Base-by-base conservation (phyloP, 92 coral and sea anemone genomes). In the Zoanthus gigantus region DNA sequence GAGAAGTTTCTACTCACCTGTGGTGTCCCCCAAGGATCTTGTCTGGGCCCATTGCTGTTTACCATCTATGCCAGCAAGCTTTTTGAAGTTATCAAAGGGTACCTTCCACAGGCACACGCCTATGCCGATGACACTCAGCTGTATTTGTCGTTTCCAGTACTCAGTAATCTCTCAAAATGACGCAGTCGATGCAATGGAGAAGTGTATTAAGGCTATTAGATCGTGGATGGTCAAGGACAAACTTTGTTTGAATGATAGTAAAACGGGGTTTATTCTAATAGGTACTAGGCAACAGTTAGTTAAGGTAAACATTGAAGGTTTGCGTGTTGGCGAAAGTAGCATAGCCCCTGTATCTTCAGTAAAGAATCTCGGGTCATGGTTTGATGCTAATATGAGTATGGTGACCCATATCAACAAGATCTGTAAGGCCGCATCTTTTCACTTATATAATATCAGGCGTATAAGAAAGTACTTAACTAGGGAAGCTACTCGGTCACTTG, bases 21-120 rank as follows among this genome's bases (percentile, higher is more conserved):
- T 34, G 87, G 91, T 7, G 91, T 88, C 34, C 91, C 87, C 65
- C 91, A 82, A 79, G 91, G 88, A 23, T 82, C 78, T 13, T 81
- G 88, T 65, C 50, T 88, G 29, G 76, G 91, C 82, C 91, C 91
- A 17, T 16, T 84, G 23, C 28, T 85, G 1, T 85, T 52, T 60
- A 89, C 88, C 32, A 81, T 83, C 52, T 89, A 89, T 76, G 63
- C 91, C 4, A 82, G 88, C 50, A 58, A 74, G 45, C 29, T 83
- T 6, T 68, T 83, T 83, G 84, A 83, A 78, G 34, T 89, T 31
- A 83, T 89, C 11, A 60, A 89, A 71, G 50, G 61, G 29, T 54
- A 88, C 81, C 83, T 88, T 28, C 91, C 91, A 67, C 31, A 77
- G 23, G 90, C 54, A 0, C 86, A 88, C 86, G 61, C 86, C 14